Evolutionary conservation across 2,113 vertebrate genomes (phyloP).

Genomic region (Acrocephalus arundinaceus): DNA sequence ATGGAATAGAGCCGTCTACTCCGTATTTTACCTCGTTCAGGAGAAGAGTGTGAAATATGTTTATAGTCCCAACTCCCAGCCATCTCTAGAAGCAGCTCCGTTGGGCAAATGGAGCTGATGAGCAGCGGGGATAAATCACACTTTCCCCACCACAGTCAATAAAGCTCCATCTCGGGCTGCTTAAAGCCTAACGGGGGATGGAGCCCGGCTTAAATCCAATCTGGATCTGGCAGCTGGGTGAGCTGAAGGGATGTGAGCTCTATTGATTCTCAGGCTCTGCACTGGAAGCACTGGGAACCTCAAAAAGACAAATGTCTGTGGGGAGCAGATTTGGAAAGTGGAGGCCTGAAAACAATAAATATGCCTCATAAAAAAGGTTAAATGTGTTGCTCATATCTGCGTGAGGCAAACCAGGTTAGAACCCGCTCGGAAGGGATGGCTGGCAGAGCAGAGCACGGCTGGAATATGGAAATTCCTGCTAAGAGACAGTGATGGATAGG

Average conservation of each 20-base stretch:
- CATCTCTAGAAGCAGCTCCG: neutral
- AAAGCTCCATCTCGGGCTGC: neutral
- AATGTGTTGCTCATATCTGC: neutral
- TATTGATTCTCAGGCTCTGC: neutral
- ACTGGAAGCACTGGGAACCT: neutral
- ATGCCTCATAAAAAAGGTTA: constrained; percentile 30
- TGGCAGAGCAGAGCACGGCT: neutral
- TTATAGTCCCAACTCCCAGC: constrained; percentile 26
- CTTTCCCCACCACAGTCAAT: neutral
- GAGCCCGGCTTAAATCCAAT: neutral
- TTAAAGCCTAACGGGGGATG: neutral
- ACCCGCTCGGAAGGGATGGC: fast-evolving
- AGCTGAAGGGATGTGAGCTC: neutral
- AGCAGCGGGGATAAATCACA: neutral
- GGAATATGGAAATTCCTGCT: constrained; percentile 40
- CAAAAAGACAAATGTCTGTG: neutral
- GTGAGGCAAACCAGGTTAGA: constrained; percentile 35
- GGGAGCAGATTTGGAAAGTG: constrained; percentile 3
- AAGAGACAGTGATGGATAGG: constrained; percentile 8
- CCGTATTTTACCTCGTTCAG: neutral
- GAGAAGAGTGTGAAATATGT: constrained; percentile 28
- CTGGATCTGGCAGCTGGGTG: neutral
- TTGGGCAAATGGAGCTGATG: neutral
- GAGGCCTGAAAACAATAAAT: constrained; percentile 14
- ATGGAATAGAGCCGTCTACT: neutral